These are phyloP conservation scores for Erebia epiphron DNA, from an alignment of 2,888 invertebrate species.

Conservation along the genomic window DNA sequence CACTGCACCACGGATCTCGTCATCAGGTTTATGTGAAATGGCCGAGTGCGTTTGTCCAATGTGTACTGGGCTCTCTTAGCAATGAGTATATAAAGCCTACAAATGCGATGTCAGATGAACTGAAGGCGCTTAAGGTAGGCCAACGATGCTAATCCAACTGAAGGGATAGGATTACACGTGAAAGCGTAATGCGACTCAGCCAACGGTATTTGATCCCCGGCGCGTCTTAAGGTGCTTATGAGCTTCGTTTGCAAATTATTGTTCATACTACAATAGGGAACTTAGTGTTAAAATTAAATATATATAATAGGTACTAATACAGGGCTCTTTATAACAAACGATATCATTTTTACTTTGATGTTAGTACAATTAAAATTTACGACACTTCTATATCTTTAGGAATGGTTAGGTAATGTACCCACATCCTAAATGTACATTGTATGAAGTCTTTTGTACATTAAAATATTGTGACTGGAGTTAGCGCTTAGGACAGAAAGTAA, in stretches of 20 bases:
- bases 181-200: slow-evolving; percentile 67
- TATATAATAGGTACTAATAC: background rate
- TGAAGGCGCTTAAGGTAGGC: slow-evolving; percentile 67
- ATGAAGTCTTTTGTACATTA: background rate
- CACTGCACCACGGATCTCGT: too few relatives aligned
- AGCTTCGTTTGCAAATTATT: slow-evolving; percentile 69
- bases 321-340: background rate
- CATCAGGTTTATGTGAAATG: too few relatives aligned
- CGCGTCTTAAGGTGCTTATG: slow-evolving; percentile 52
- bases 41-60: too few relatives aligned
- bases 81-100: slow-evolving; percentile 59
- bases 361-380: slow-evolving; percentile 7
- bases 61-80: slow-evolving; percentile 39
- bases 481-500: background rate
- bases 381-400: slow-evolving; percentile 4
- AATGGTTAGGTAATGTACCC: background rate
- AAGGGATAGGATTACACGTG: slow-evolving; percentile 69
- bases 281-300: slow-evolving; percentile 4
- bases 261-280: slow-evolving; percentile 63
- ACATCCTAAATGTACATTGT: background rate
- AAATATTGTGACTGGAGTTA: background rate
- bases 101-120: slow-evolving; percentile 64
- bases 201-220: slow-evolving; percentile 67
- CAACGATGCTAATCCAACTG: slow-evolving; percentile 70
- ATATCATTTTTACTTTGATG: background rate